These are phyloP conservation scores for Perithous albicinctus DNA, from an alignment of 2,888 invertebrate genomes.

Conservation along the genomic window DNA sequence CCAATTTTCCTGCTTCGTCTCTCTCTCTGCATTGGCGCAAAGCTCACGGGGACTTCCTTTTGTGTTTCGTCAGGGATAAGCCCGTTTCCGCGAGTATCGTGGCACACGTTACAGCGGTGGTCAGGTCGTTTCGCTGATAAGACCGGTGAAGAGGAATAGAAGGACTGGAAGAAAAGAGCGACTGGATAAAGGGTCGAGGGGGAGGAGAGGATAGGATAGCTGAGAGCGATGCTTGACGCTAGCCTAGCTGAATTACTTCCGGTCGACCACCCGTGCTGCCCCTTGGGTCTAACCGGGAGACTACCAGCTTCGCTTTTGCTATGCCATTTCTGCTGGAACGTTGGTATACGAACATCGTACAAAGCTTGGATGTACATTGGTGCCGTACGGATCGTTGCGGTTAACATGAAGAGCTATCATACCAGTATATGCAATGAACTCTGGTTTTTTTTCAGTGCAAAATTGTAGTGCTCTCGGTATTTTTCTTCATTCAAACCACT, in stretches of 20 bases:
- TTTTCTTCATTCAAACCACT: too few species aligned
- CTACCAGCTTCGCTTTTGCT: constrained; percentile 28
- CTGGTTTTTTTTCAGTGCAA: too few species aligned
- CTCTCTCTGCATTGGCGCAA: constrained; percentile 10
- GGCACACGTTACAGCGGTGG: constrained; percentile 41
- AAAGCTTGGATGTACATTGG: constrained; percentile 23
- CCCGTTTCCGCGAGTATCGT: constrained; percentile 66
- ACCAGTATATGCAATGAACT: too few species aligned
- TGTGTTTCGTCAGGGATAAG: constrained; percentile 64
- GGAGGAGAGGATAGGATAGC: constrained; percentile 65
- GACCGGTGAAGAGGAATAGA: constrained; percentile 38
- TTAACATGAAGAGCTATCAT: too few species aligned
- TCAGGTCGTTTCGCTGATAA: constrained; percentile 59
- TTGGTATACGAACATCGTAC: constrained; percentile 21
- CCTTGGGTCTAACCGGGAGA: constrained; percentile 19
- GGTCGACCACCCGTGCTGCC: constrained; percentile 72
- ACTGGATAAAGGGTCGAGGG: constrained; percentile 54
- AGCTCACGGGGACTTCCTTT: constrained; percentile 60
- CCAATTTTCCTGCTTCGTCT: background rate
- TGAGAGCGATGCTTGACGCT: constrained; percentile 75
- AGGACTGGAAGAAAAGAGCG: constrained; percentile 56
- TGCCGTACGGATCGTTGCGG: constrained; percentile 12
- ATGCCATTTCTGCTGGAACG: constrained; percentile 22
- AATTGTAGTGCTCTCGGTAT: too few species aligned
- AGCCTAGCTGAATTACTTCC: constrained; percentile 74